These are phyloP conservation scores for Coenonympha glycerion DNA, from an alignment of 2,888 invertebrate species.

Conservation along the genomic window DNA sequence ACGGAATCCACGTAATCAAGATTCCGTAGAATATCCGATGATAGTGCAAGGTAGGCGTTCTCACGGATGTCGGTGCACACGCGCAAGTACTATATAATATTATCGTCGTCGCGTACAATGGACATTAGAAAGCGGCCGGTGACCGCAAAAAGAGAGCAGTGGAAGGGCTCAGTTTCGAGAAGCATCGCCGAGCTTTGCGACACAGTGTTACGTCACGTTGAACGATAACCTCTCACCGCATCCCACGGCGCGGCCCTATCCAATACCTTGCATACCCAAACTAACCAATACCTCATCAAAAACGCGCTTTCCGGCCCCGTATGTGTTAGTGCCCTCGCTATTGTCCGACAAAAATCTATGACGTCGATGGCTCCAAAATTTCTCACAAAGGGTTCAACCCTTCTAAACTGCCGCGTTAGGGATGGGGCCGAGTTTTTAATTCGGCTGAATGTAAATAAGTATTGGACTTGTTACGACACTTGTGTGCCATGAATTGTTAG, in stretches of 20 bases:
- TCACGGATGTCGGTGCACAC: constrained; percentile 63
- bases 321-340: constrained; percentile 55
- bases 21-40: constrained; percentile 42
- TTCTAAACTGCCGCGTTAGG: constrained; percentile 54
- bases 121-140: constrained; percentile 69
- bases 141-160: constrained; percentile 71
- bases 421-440: constrained; percentile 70
- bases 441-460: constrained; percentile 71
- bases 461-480: constrained; percentile 72
- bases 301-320: constrained; percentile 33
- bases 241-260: constrained; percentile 33
- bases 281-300: constrained; percentile 28
- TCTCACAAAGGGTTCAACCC: constrained; percentile 73
- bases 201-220: constrained; percentile 66
- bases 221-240: constrained; percentile 44
- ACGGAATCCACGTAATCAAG: constrained; percentile 21
- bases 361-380: constrained; percentile 52
- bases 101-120: constrained; percentile 62
- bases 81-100: too few species aligned
- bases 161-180: constrained; percentile 51
- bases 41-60: constrained; percentile 45
- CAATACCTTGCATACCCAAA: constrained; percentile 26
- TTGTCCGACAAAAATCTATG: constrained; percentile 52
- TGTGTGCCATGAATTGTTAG: constrained; percentile 61
- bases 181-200: constrained; percentile 46